Evolutionary conservation across 2,888 invertebrate species (phyloP).

Genomic region (Thereva unica): DNA sequence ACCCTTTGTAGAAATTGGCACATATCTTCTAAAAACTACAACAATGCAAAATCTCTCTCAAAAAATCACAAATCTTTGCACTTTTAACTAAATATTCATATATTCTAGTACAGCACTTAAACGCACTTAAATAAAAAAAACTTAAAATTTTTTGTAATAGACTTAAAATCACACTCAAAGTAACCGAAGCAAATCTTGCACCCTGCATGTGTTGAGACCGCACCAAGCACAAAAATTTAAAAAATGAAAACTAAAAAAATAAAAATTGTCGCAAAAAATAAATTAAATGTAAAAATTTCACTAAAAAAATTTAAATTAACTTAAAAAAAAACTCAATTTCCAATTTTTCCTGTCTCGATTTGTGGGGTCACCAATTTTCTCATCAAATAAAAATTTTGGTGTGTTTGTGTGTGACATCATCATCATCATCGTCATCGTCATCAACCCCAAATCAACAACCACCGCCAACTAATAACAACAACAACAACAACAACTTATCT

Average conservation of each 20-base stretch:
- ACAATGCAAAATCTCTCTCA: too few relatives aligned
- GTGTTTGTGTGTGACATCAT: too few relatives aligned
- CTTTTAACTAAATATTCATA: too few relatives aligned
- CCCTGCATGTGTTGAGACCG: conserved; percentile 43
- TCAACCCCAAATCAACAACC: too few relatives aligned
- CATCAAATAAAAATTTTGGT: background rate
- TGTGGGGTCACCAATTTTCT: conserved; percentile 1
- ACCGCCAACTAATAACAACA: too few relatives aligned
- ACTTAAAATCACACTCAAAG: conserved; percentile 33
- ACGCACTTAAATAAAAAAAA: conserved; percentile 18
- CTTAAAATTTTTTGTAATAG: conserved; percentile 27
- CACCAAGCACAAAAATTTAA: conserved; percentile 5
- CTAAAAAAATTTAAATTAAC: conserved; percentile 1
- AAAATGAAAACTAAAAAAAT: background rate
- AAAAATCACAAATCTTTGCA: too few relatives aligned
- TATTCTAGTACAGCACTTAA: conserved; percentile 6
- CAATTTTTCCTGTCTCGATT: conserved; percentile 26
- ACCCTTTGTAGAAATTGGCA: too few relatives aligned
- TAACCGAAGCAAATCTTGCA: conserved; percentile 48
- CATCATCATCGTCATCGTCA: too few relatives aligned
- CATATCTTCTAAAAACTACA: too few relatives aligned
- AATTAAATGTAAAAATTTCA: conserved; percentile 14
- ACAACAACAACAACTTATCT: too few relatives aligned
- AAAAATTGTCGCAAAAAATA: conserved; percentile 24
- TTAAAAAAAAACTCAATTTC: conserved; percentile 33